phyloP scores from a whole-genome alignment of 2,888 invertebrate species.

The Caradrina clavipalpis region DNA sequence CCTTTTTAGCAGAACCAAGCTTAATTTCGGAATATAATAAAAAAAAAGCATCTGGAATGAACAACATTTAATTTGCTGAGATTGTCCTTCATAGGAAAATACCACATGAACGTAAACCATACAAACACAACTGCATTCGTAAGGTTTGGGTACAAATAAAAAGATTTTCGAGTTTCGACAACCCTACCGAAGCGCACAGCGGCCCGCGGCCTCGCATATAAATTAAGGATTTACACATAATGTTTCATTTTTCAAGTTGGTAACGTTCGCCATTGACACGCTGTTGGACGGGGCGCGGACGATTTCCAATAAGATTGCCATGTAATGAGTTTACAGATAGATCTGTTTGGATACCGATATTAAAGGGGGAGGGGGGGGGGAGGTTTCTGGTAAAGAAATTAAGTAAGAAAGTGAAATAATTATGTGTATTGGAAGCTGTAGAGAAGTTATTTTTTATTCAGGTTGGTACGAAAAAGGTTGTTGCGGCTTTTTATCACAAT shows the following conservation, averaged over 20 bases:
- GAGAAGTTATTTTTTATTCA: too few species aligned
- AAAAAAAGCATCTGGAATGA: too few species aligned
- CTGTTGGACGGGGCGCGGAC: conserved; percentile 39
- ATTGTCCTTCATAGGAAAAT: too few species aligned
- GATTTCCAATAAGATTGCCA: conserved; percentile 44
- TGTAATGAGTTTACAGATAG: conserved; percentile 43
- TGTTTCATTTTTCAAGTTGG: conserved; percentile 89
- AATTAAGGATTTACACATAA: conserved; percentile 90
- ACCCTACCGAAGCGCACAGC: conserved; percentile 71
- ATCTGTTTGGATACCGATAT: conserved; percentile 40
- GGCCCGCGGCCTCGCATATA: conserved; percentile 88
- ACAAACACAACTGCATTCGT: too few species aligned
- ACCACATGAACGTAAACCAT: too few species aligned
- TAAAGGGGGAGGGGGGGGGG: conserved; percentile 7
- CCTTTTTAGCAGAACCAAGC: too few species aligned
- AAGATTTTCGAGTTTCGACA: conserved; percentile 53
- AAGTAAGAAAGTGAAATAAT: not conserved
- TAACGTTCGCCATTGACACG: conserved; percentile 65
- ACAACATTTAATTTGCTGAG: too few species aligned
- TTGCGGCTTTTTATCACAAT: too few species aligned
- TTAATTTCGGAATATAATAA: too few species aligned
- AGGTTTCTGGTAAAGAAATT: not conserved
- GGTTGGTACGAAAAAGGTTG: too few species aligned
- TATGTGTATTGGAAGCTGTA: too few species aligned
- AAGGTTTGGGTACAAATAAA: not conserved